phyloP scores from a whole-genome alignment of 2,888 invertebrate species.

The Folsomia manolachei region DNA sequence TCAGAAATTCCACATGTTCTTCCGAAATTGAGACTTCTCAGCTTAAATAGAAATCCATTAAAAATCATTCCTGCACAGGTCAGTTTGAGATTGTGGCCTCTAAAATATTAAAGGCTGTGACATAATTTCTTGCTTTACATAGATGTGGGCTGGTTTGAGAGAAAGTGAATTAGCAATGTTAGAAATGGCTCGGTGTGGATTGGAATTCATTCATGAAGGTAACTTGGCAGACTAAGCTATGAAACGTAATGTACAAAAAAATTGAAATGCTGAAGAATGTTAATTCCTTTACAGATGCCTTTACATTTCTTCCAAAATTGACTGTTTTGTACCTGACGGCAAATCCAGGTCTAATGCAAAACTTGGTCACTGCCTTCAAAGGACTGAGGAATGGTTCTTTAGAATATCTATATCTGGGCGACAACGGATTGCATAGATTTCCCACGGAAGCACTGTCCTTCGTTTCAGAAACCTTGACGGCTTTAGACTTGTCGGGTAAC shows the following conservation, averaged over 20 bases:
- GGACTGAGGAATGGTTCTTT: conserved; percentile 12
- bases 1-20: conserved; percentile 32
- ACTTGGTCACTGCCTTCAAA: conserved; percentile 23
- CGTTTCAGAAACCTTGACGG: conserved; percentile 9
- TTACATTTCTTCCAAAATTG: conserved; percentile 29
- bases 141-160: conserved; percentile 43
- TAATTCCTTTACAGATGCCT: conserved; percentile 40
- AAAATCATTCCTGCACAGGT: conserved; percentile 36
- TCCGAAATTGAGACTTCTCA: conserved; percentile 24
- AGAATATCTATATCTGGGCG: conserved; percentile 12
- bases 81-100: too few relatives aligned
- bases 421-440: conserved; percentile 27
- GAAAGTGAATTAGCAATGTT: conserved; percentile 28
- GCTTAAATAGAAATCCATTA: conserved; percentile 41
- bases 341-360: conserved; percentile 37
- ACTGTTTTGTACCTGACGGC: conserved; percentile 30
- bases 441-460: conserved; percentile 27
- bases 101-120: too few relatives aligned
- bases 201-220: conserved; percentile 39
- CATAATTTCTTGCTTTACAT: too few relatives aligned
- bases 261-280: too few relatives aligned
- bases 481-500: conserved; percentile 35
- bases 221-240: background rate
- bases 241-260: background rate
- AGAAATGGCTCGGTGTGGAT: conserved; percentile 26